These are phyloP conservation scores for Lucinisca nassula DNA, from an alignment of 2,888 invertebrate species.

Conservation along the genomic window DNA sequence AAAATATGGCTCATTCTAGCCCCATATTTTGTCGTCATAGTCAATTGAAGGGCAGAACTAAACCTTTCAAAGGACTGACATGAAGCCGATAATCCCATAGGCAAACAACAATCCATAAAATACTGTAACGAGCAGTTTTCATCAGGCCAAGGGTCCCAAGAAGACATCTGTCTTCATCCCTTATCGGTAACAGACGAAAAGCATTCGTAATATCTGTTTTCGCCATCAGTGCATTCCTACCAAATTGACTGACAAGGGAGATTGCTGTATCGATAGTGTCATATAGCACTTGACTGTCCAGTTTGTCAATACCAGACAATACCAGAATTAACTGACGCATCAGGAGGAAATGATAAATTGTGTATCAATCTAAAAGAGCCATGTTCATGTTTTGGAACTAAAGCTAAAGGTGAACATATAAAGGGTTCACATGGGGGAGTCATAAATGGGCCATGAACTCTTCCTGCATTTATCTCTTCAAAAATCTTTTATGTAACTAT, in stretches of 20 bases:
- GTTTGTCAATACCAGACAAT: too few species aligned
- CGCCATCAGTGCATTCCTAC: not conserved
- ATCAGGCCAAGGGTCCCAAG: not conserved
- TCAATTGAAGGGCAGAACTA: not conserved
- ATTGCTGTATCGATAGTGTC: not conserved
- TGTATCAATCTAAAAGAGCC: not conserved
- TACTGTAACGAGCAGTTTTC: not conserved
- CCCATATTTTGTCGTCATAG: not conserved
- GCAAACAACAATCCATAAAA: too few species aligned
- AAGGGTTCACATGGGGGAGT: not conserved
- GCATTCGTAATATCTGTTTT: constrained; percentile 1
- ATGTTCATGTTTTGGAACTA: not conserved
- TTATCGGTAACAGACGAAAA: not conserved
- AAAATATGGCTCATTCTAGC: not conserved
- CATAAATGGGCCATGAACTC: not conserved
- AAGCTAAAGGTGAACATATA: not conserved
- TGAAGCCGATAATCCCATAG: not conserved
- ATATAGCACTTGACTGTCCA: too few species aligned
- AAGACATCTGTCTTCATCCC: not conserved
- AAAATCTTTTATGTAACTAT: not conserved
- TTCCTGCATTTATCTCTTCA: not conserved
- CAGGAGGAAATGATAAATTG: too few species aligned
- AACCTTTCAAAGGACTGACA: not conserved
- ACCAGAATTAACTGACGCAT: too few species aligned
- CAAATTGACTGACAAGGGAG: not conserved